Conservation (phyloP, 2,113 vertebrate species). For the Pogonocichla stellata region DNA sequence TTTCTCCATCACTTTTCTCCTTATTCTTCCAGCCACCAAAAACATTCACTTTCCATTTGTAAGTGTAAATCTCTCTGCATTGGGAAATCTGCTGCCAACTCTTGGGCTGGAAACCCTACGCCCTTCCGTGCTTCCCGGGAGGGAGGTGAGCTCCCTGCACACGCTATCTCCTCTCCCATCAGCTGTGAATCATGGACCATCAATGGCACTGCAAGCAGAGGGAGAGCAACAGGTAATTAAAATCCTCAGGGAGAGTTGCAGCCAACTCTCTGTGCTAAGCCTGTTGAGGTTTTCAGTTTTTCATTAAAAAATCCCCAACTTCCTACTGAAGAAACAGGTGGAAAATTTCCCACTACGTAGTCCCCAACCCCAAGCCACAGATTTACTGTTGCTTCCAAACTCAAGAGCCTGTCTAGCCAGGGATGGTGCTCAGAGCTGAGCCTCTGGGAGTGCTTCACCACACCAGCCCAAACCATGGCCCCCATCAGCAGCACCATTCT, state of each 20-base stretch:
- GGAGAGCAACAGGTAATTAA: neutral
- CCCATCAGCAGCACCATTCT: neutral
- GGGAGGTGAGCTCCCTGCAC: neutral
- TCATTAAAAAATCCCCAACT: neutral
- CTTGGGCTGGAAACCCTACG: neutral
- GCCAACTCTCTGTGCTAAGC: neutral
- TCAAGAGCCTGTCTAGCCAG: neutral
- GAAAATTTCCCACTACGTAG: neutral
- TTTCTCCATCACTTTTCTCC: neutral
- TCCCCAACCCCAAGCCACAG: neutral
- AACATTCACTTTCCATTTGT: neutral
- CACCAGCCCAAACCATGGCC: rapidly evolving
- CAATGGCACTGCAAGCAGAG: rapidly evolving
- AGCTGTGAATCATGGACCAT: constrained; percentile 11
- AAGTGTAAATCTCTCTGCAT: neutral
- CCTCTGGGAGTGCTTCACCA: neutral
- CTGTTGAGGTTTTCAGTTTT: neutral
- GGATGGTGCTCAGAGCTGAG: neutral
- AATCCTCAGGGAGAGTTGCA: neutral
- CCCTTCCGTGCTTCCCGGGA: rapidly evolving
- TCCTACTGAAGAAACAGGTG: neutral
- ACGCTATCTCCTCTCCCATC: neutral
- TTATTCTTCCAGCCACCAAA: neutral
- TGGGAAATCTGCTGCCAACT: neutral
- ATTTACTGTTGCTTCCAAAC: neutral